phyloP scores from a whole-genome alignment of 2,113 vertebrate species.

The Scomber colias region DNA sequence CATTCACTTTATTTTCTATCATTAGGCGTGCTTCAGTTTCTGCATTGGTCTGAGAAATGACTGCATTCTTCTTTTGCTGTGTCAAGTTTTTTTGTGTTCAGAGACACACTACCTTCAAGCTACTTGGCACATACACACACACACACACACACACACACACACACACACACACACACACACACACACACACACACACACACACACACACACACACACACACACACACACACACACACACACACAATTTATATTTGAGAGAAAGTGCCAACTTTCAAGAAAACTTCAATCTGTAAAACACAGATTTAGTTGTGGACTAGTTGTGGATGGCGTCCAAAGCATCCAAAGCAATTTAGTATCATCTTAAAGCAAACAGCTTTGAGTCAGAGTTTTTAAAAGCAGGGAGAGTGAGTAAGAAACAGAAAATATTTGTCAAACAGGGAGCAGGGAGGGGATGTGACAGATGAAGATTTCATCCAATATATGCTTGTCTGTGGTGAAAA shows the following conservation, averaged over 20 bases:
- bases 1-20: slow-evolving; percentile 40
- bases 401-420: neutral
- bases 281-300: slow-evolving; percentile 9
- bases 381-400: neutral
- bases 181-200: slow-evolving; percentile 5
- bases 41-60: neutral
- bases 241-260: slow-evolving; percentile 4
- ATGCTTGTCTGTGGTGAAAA: slow-evolving; percentile 37
- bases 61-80: slow-evolving; percentile 6
- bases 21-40: neutral
- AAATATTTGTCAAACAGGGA: slow-evolving; percentile 18
- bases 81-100: slow-evolving; percentile 1
- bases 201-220: neutral
- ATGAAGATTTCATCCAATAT: slow-evolving; percentile 38
- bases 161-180: neutral
- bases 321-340: neutral
- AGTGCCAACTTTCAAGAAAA: neutral
- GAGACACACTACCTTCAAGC: neutral
- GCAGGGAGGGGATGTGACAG: slow-evolving; percentile 12
- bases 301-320: slow-evolving; percentile 14
- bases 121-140: slow-evolving; percentile 1
- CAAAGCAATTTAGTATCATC: slow-evolving; percentile 10
- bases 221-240: neutral
- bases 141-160: neutral
- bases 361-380: slow-evolving; percentile 23